Conservation (phyloP, 2,888 invertebrate species). For the Brachylomia viminalis region DNA sequence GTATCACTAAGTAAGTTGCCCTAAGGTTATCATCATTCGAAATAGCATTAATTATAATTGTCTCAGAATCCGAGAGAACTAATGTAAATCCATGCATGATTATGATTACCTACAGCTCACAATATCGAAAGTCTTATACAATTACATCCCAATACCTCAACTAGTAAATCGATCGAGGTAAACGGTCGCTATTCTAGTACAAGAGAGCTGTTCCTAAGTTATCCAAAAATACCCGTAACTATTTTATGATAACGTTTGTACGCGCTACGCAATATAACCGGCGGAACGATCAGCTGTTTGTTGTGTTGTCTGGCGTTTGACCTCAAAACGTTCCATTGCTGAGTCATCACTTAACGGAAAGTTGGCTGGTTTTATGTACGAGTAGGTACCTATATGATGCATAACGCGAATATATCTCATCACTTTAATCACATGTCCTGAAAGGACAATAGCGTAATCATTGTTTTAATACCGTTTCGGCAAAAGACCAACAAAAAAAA, state of each 20-base stretch:
- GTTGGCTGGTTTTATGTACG: conserved; percentile 5
- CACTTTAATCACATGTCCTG: conserved; percentile 3
- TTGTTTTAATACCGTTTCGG: background rate
- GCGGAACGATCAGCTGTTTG: conserved; percentile 49
- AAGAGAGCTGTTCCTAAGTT: background rate
- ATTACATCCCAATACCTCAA: conserved; percentile 16
- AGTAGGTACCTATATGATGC: background rate
- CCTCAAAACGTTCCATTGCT: conserved; percentile 41
- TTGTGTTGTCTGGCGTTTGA: conserved; percentile 39
- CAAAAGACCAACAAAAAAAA: background rate
- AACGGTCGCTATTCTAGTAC: background rate
- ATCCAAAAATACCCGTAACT: conserved; percentile 15
- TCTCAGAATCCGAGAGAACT: conserved; percentile 14
- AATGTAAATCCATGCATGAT: conserved; percentile 18
- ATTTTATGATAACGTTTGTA: background rate
- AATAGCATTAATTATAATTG: conserved; percentile 22
- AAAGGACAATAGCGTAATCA: background rate
- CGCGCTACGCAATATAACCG: conserved; percentile 7
- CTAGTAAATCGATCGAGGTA: conserved; percentile 2
- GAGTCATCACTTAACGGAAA: conserved; percentile 46
- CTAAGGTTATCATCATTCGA: conserved; percentile 28
- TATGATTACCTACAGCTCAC: conserved; percentile 8
- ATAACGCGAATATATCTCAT: background rate
- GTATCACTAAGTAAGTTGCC: conserved; percentile 35
- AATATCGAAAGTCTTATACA: conserved; percentile 8